These are phyloP conservation scores for Ciconia boyciana DNA, from an alignment of 2,113 vertebrate genomes.

Conservation along the genomic window DNA sequence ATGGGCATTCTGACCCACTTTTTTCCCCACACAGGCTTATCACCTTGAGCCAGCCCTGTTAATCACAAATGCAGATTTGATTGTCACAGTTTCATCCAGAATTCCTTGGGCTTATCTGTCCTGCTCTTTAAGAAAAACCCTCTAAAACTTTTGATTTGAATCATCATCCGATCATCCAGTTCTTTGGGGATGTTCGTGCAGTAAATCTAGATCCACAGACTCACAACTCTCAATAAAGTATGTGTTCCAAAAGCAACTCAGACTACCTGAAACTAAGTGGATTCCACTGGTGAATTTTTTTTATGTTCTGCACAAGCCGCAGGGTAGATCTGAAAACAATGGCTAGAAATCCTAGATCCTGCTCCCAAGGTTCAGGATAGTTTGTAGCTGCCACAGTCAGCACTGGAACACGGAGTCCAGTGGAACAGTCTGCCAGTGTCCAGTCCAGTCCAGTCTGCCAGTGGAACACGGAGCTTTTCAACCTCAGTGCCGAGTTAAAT, in stretches of 20 bases:
- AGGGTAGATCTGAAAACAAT: neutral
- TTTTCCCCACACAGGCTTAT: too few species aligned
- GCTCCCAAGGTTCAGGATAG: neutral
- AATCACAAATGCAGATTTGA: neutral
- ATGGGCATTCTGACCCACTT: neutral
- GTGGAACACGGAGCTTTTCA: neutral
- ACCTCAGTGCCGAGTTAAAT: neutral
- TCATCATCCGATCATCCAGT: neutral
- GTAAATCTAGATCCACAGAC: neutral
- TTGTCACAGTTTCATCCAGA: neutral
- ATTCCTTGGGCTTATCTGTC: neutral
- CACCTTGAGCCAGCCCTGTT: neutral
- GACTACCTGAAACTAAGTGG: neutral
- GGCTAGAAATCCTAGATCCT: neutral
- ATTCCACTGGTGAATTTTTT: neutral
- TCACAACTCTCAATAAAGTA: neutral
- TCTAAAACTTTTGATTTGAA: neutral
- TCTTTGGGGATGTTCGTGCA: neutral
- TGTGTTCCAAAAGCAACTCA: neutral
- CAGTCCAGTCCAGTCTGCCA: neutral
- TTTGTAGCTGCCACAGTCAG: neutral
- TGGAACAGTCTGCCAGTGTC: too few species aligned
- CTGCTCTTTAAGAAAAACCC: neutral
- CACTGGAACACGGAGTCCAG: too few species aligned
- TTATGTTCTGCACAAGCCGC: neutral